Evolutionary conservation across 35 echinoderm and acorn worm genomes (phyloP), one percentile per base, ranked within the genome.

Genomic region (Lytechinus pictus): DNA sequence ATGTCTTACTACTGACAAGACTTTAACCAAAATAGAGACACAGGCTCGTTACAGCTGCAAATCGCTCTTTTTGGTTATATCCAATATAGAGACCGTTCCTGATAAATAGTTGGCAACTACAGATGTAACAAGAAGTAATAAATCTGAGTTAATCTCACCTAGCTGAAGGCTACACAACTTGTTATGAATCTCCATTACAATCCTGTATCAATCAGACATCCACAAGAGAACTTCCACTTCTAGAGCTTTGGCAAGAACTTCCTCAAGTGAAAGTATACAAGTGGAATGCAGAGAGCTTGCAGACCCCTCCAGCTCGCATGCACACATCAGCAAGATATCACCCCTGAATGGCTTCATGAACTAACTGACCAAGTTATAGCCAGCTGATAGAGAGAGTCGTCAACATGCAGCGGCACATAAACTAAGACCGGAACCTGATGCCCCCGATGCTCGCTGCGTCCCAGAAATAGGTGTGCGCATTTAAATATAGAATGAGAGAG

Each of bases 181-280:
- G 54, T 93, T 93, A 93, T 93, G 92, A 27, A 93, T 93, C 92
- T 93, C 92, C 92, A 93, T 93, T 90, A 54, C 88, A 52, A 90
- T 44, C 33, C 28, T 10, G 88, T 52, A 6, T 13, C 13, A 44
- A 19, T 52, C 88, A 52, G 88, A 90, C 29, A 90, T 9, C 66
- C 66, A 79, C 66, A 79, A 79, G 21, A 71, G 4, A 79, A 79
- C 19, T 79, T 79, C 66, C 66, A 79, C 66, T n/a, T 24, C 66
- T 79, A 4, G 19, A 79, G 16, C 33, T 79, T 7, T 16, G 66
- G 21, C 66, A 79, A 79, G n/a, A 79, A 44, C 33, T 44, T 79
- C 66, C 66, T 79, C 66, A 19, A 79, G 66, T 24, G 66, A 79
- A 79, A 19, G 16, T 24, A 79, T 16, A 79, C 66, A n/a, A 19